Conservation (phyloP, 2,888 invertebrate species). For the Ennomos fuscantarius region DNA sequence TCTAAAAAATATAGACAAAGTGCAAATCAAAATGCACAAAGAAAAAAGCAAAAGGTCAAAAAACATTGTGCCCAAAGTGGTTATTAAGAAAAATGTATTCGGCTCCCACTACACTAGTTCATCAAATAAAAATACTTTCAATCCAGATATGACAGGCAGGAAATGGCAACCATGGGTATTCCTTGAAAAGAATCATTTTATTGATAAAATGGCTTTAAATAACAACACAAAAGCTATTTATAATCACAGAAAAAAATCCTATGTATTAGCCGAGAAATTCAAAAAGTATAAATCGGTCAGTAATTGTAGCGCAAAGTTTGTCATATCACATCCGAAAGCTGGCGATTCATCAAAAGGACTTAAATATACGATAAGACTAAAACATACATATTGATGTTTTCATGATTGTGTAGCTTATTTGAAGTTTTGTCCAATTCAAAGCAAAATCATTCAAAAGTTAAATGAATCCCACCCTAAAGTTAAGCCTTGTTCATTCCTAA, state of each 20-base stretch:
- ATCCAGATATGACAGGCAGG: conserved; percentile 78
- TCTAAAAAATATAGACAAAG: conserved; percentile 80
- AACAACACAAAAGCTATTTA: conserved; percentile 73
- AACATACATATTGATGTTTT: conserved; percentile 61
- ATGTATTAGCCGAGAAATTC: conserved; percentile 72
- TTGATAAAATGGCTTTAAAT: conserved; percentile 77
- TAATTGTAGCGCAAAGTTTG: conserved; percentile 62
- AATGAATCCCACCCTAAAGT: conserved; percentile 55
- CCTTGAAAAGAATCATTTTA: conserved; percentile 72
- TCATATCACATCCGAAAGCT: conserved; percentile 71
- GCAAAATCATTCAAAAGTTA: conserved; percentile 3
- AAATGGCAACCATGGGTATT: conserved; percentile 84
- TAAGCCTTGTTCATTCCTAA: conserved; percentile 66
- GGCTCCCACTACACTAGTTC: conserved; percentile 80
- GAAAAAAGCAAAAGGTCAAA: conserved; percentile 70
- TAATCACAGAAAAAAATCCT: conserved; percentile 70
- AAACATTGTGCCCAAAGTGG: conserved; percentile 75
- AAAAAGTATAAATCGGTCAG: conserved; percentile 73
- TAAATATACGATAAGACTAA: conserved; percentile 77
- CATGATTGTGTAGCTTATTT: conserved; percentile 45
- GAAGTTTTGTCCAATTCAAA: conserved; percentile 19
- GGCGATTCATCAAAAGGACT: conserved; percentile 59
- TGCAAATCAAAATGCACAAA: conserved; percentile 74
- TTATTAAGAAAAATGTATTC: conserved; percentile 77
- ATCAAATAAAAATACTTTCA: conserved; percentile 57